Evolutionary conservation across 2,113 vertebrate species (phyloP), one percentile per base, ranked within the genome.

Genomic region (Thalassarche chlororhynchos): DNA sequence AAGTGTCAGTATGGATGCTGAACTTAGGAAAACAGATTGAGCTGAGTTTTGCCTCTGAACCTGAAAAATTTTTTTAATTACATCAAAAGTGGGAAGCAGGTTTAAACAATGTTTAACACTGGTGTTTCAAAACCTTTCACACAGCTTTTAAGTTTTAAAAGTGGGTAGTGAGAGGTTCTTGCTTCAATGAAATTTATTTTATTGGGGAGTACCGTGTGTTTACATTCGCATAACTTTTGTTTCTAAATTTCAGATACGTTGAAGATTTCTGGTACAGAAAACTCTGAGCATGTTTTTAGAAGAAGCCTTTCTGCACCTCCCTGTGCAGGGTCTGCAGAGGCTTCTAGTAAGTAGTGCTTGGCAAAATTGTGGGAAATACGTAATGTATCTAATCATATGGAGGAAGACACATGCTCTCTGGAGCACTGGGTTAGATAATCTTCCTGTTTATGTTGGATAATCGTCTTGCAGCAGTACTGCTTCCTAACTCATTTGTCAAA

Each of bases 261-360:
- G 74, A 98, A 78, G 98, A 54, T 83, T 91, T 70, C 91, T 89
- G 82, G 94, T 32, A 6, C 49, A 34, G 98, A 98, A 28, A 89
- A 25, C 44, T 61, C 97, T 3, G 88, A 97, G 28, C 84, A 82
- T 15, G 76, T 97, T 87, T 98, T 97, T 95, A 98, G 92, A 70
- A 99, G 98, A 51, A 97, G 98, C 61, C 97, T 98, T 58, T 97
- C 97, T 24, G 90, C 96, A 17, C 96, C 96, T 52, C 98, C 98
- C 19, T 90, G 71, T 28, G 98, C 99, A 38, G 98, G 93, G 8
- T 98, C 98, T 4, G 10, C 91, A 47, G 98, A 98, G 89, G 78
- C 92, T 95, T 96, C 98, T 78, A 98, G 99, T 99, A 87, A 97
- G 97, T 57, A 38, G 28, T 32, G 28, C 57, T 66, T 54, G 64